Percentiles rank a stretch among this genome's conserved stretches.
phyloP scores from a whole-genome alignment of 2,888 invertebrate genomes.

The Pseudoips prasinana region DNA sequence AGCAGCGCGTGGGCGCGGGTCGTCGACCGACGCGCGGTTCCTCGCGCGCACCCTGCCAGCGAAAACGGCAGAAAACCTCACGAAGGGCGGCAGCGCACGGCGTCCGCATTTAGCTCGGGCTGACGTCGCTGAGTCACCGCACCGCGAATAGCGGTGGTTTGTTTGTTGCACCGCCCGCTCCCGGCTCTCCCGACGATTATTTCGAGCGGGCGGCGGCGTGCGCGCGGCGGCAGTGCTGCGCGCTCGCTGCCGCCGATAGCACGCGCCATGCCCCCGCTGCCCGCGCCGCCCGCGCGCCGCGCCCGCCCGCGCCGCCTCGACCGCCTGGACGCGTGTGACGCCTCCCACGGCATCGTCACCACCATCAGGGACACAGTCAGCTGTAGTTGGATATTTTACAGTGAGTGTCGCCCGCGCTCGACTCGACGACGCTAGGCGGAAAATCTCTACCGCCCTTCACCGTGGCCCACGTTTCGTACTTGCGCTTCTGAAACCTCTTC shows the following conservation, averaged over 20 bases:
- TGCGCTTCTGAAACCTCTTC: slow-evolving; percentile 29
- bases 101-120: slow-evolving; percentile 79
- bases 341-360: slow-evolving; percentile 82
- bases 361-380: slow-evolving; percentile 85
- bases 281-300: slow-evolving; percentile 65
- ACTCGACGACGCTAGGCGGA: slow-evolving; percentile 23
- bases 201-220: slow-evolving; percentile 59
- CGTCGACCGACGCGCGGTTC: slow-evolving; percentile 71
- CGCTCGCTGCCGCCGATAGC: slow-evolving; percentile 63
- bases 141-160: slow-evolving; percentile 77
- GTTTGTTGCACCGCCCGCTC: slow-evolving; percentile 78
- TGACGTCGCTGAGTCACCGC: slow-evolving; percentile 76
- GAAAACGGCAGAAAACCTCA: slow-evolving; percentile 74
- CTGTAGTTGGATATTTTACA: slow-evolving; percentile 90
- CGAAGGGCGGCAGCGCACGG: slow-evolving; percentile 79
- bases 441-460: slow-evolving; percentile 36
- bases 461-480: slow-evolving; percentile 41
- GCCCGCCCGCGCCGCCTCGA: slow-evolving; percentile 31
- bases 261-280: slow-evolving; percentile 73
- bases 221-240: slow-evolving; percentile 61
- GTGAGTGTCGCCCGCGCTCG: slow-evolving; percentile 75
- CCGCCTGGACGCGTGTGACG: slow-evolving; percentile 74
- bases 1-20: slow-evolving; percentile 67
- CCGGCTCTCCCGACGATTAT: slow-evolving; percentile 73
- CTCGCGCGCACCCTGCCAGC: slow-evolving; percentile 67